phyloP scores from a whole-genome alignment of 2,888 invertebrate species.

The Xestoiulus laeticollis region DNA sequence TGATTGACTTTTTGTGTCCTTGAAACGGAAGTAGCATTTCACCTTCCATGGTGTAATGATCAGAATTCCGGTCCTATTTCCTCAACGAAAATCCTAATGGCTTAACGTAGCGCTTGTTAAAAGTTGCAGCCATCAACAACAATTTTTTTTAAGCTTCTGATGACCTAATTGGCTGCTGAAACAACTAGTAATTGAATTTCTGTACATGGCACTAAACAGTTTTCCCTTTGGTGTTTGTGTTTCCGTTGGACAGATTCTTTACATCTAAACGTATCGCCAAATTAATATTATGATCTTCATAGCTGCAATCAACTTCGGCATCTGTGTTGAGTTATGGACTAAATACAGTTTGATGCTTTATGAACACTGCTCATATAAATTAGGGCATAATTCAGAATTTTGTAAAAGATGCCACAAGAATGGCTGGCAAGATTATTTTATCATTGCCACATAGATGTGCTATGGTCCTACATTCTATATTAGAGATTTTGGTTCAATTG shows the following conservation, averaged over 20 bases:
- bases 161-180: background rate
- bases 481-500: too few species aligned
- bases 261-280: too few species aligned
- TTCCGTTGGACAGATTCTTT: background rate
- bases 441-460: too few species aligned
- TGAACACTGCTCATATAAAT: too few species aligned
- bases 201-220: background rate
- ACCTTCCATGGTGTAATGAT: background rate
- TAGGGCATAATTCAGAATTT: too few species aligned
- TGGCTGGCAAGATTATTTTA: too few species aligned
- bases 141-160: background rate
- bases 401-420: too few species aligned
- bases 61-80: background rate
- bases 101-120: background rate
- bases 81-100: background rate
- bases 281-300: too few species aligned
- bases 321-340: too few species aligned
- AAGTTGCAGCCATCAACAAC: background rate
- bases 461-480: too few species aligned
- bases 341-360: too few species aligned
- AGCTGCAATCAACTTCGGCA: too few species aligned
- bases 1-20: background rate
- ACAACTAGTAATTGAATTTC: background rate
- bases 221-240: background rate
- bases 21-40: background rate